Evolutionary conservation across 2,888 invertebrate species (phyloP).

Genomic region (Tetragonisca angustula): DNA sequence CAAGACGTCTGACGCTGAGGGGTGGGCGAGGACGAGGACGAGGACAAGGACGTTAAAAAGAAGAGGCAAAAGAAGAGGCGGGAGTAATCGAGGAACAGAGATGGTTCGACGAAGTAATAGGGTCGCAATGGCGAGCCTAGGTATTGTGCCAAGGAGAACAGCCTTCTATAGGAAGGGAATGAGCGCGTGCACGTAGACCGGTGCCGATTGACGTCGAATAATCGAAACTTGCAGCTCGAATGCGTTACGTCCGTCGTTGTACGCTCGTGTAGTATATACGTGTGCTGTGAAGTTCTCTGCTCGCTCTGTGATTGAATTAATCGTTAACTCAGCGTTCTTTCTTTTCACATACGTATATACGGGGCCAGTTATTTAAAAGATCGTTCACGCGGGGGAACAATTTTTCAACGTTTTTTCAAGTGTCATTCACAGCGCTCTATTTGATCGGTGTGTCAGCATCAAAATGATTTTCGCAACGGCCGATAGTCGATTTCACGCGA

Average conservation of each 20-base stretch:
- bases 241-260: slow-evolving; percentile 19
- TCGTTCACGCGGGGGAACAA: background rate
- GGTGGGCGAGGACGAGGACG: slow-evolving; percentile 3
- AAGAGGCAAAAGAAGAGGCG: slow-evolving; percentile 25
- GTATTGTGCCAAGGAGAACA: slow-evolving; percentile 72
- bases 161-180: slow-evolving; percentile 73
- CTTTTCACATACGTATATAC: background rate
- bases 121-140: slow-evolving; percentile 65
- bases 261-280: background rate
- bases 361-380: background rate
- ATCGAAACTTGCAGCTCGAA: slow-evolving; percentile 44
- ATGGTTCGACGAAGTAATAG: slow-evolving; percentile 69
- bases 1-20: slow-evolving; percentile 18
- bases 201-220: slow-evolving; percentile 68
- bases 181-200: slow-evolving; percentile 67
- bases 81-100: slow-evolving; percentile 61
- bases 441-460: background rate
- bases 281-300: slow-evolving; percentile 1
- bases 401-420: slow-evolving; percentile 10
- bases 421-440: slow-evolving; percentile 7
- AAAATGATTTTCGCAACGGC: slow-evolving; percentile 25
- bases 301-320: slow-evolving; percentile 39
- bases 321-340: background rate
- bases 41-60: slow-evolving; percentile 52
- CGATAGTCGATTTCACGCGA: slow-evolving; percentile 17